Conservation (phyloP, 1,140 invertebrate genomes). For the Drusus annulatus region DNA sequence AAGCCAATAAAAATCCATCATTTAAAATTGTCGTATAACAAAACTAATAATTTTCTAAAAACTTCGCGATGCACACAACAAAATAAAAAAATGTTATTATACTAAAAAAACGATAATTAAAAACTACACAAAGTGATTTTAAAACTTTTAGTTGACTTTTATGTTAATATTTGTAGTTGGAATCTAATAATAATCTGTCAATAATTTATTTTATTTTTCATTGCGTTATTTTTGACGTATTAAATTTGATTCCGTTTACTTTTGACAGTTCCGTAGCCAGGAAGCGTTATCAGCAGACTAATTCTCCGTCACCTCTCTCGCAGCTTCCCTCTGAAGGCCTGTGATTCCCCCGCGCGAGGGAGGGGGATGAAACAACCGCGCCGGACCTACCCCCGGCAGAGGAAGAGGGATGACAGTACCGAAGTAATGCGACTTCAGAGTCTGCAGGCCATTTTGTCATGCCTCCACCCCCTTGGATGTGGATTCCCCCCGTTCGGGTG, state of each 20-base stretch:
- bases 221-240: neutral
- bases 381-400: neutral
- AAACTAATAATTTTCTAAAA: too few relatives aligned
- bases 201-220: too few relatives aligned
- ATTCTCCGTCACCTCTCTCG: slow-evolving; percentile 37
- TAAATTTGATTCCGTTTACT: slow-evolving; percentile 10
- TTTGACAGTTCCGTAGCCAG: slow-evolving; percentile 13
- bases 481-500: too few relatives aligned
- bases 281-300: slow-evolving; percentile 52
- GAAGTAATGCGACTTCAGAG: slow-evolving; percentile 55
- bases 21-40: too few relatives aligned
- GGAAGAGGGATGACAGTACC: slow-evolving; percentile 46
- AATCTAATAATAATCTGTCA: too few relatives aligned
- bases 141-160: too few relatives aligned
- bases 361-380: slow-evolving; percentile 9
- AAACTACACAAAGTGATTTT: too few relatives aligned
- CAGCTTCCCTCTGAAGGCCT: slow-evolving; percentile 53
- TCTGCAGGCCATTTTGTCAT: slow-evolving; percentile 60
- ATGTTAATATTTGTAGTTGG: too few relatives aligned
- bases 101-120: too few relatives aligned
- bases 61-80: too few relatives aligned
- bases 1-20: too few relatives aligned
- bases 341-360: slow-evolving; percentile 52
- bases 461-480: slow-evolving; percentile 32
- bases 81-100: too few relatives aligned